phyloP scores from a whole-genome alignment of 1,140 invertebrate species.

The Potamilus streckersoni region DNA sequence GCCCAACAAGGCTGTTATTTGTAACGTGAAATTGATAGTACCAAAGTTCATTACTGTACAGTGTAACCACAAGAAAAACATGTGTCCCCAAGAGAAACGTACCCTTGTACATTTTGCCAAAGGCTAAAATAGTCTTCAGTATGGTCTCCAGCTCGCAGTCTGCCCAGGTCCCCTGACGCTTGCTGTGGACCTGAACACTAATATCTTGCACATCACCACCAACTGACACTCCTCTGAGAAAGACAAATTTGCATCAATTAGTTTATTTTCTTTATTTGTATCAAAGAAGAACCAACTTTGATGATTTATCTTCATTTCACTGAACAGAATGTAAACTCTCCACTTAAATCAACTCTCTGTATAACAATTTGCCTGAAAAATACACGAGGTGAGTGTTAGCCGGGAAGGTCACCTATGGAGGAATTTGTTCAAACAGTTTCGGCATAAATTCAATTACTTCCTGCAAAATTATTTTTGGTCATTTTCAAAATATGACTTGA shows the following conservation, averaged over 20 bases:
- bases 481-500: too few relatives aligned
- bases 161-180: slow-evolving; percentile 70
- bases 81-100: slow-evolving; percentile 14
- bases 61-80: neutral
- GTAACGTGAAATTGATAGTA: neutral
- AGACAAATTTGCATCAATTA: neutral
- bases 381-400: too few relatives aligned
- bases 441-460: too few relatives aligned
- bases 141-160: slow-evolving; percentile 73
- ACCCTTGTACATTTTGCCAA: slow-evolving; percentile 56
- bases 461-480: too few relatives aligned
- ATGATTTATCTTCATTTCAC: too few relatives aligned
- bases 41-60: neutral
- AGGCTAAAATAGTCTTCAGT: slow-evolving; percentile 68
- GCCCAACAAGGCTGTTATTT: neutral
- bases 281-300: too few relatives aligned
- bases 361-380: neutral
- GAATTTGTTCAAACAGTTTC: too few relatives aligned
- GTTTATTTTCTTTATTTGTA: neutral
- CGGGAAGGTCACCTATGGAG: too few relatives aligned
- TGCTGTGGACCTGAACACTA: slow-evolving; percentile 40
- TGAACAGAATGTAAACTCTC: neutral
- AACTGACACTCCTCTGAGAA: slow-evolving; percentile 41
- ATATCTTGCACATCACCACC: slow-evolving; percentile 30
- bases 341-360: neutral